Percentiles rank a stretch among this genome's conserved stretches.
These are phyloP conservation scores for Parnassius smintheus DNA, from an alignment of 2,888 invertebrate species.

Conservation along the genomic window DNA sequence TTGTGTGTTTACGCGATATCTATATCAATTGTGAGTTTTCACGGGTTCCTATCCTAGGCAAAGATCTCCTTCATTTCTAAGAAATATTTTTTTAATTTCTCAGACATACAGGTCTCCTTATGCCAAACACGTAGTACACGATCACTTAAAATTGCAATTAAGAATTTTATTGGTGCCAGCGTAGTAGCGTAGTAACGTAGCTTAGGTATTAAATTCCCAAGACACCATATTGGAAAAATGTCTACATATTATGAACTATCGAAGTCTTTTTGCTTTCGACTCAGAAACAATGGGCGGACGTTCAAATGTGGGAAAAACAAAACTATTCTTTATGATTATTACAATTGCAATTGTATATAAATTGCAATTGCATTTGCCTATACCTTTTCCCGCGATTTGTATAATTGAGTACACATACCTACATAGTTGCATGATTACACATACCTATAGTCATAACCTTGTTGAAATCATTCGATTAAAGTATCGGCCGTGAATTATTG, in stretches of 20 bases:
- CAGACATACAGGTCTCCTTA: too few relatives aligned
- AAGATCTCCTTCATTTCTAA: too few relatives aligned
- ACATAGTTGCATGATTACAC: conserved; percentile 1
- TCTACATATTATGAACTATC: conserved; percentile 29
- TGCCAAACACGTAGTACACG: too few relatives aligned
- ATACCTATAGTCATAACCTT: conserved; percentile 18
- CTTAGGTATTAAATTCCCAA: neutral
- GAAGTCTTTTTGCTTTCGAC: conserved; percentile 31
- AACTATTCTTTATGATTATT: conserved; percentile 40
- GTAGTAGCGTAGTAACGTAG: too few relatives aligned
- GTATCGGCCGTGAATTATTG: conserved; percentile 53
- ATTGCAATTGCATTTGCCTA: conserved; percentile 35
- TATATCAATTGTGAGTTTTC: too few relatives aligned
- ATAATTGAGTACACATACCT: conserved; percentile 19
- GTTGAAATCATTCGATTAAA: conserved; percentile 48
- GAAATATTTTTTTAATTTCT: too few relatives aligned
- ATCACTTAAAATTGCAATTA: too few relatives aligned
- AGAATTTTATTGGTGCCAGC: too few relatives aligned
- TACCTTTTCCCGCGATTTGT: conserved; percentile 27
- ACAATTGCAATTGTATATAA: conserved; percentile 38
- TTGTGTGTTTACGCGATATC: too few relatives aligned
- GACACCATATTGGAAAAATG: conserved; percentile 14
- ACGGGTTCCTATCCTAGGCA: too few relatives aligned
- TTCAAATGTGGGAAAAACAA: conserved; percentile 58
- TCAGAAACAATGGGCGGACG: conserved; percentile 66